Percentiles rank a stretch among this genome's conserved stretches.
These are phyloP conservation scores for Drosophila varians DNA, from an alignment of 1,140 invertebrate genomes.

Conservation along the genomic window DNA sequence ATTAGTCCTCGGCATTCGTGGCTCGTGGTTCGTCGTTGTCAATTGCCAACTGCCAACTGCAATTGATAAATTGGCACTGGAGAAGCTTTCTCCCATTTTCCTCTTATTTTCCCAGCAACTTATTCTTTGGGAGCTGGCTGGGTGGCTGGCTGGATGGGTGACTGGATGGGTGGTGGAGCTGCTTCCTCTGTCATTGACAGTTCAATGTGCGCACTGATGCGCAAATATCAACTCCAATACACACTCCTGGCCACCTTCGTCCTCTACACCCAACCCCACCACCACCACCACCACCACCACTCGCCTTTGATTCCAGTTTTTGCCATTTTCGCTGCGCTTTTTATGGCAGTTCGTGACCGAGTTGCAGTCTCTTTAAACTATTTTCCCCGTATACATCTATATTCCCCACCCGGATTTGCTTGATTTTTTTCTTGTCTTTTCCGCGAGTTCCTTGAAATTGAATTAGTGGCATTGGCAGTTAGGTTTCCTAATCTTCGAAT, in stretches of 20 bases:
- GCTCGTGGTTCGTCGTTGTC: conserved; percentile 37
- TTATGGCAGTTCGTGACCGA: conserved; percentile 79
- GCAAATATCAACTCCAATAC: conserved; percentile 80
- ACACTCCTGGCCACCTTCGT: conserved; percentile 34
- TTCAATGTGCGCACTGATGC: conserved; percentile 81
- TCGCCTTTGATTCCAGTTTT: conserved; percentile 22
- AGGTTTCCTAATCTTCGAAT: conserved; percentile 57
- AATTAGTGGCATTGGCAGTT: conserved; percentile 76
- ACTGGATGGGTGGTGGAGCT: no score
- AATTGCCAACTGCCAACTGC: conserved; percentile 67
- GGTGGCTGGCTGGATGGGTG: no score
- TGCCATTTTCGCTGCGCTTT: conserved; percentile 63
- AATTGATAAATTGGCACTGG: conserved; percentile 78
- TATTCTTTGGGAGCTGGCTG: conserved; percentile 11
- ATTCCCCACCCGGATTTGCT: conserved; percentile 14
- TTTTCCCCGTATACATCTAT: conserved; percentile 3
- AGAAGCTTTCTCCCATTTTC: conserved; percentile 19
- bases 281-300: neutral
- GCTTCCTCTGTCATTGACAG: conserved; percentile 67
- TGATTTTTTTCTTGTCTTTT: conserved; percentile 37
- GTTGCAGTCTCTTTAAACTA: conserved; percentile 74
- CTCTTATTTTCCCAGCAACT: conserved; percentile 29
- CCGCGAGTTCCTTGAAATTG: conserved; percentile 64
- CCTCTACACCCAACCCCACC: neutral
- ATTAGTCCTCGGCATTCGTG: conserved; percentile 42